A percentile compares a stretch with the other conserved stretches of the same genome.
Evolutionary conservation across 2,797 vertebrate genomes (phyloP).

Genomic region (Gallinago stenura): DNA sequence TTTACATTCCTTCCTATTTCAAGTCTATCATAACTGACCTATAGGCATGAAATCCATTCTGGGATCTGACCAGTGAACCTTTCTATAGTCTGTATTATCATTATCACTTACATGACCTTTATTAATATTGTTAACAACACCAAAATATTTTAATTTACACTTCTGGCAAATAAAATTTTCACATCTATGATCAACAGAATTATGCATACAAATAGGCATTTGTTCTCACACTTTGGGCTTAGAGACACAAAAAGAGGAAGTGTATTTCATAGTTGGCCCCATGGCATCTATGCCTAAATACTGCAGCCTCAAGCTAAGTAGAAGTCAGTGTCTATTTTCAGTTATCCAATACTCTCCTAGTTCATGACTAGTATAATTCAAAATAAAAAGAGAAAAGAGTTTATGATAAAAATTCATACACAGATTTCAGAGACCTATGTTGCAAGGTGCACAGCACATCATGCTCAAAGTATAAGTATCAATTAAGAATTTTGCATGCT

Average conservation of each 20-base stretch:
- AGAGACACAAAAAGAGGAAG: not conserved
- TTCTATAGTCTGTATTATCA: not conserved
- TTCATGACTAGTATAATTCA: not conserved
- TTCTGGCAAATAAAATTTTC: not conserved
- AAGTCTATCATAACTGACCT: not conserved
- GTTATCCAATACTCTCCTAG: not conserved
- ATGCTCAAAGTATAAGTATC: not conserved
- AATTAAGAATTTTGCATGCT: not conserved
- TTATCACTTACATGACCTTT: not conserved
- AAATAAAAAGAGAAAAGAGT: not conserved
- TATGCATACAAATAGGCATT: not conserved
- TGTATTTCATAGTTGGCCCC: not conserved
- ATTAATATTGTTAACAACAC: not conserved
- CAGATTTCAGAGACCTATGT: not conserved
- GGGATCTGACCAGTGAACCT: not conserved
- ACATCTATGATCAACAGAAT: not conserved
- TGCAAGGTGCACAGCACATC: not conserved
- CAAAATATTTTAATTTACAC: not conserved
- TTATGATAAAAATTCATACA: not conserved
- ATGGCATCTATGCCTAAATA: not conserved
- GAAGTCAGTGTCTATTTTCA: not conserved
- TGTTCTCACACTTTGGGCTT: not conserved
- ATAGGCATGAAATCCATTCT: not conserved
- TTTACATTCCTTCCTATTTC: not conserved
- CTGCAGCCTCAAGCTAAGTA: not conserved